phyloP scores from a whole-genome alignment of 2,888 invertebrate genomes.

The Eustalomyia histrio region DNA sequence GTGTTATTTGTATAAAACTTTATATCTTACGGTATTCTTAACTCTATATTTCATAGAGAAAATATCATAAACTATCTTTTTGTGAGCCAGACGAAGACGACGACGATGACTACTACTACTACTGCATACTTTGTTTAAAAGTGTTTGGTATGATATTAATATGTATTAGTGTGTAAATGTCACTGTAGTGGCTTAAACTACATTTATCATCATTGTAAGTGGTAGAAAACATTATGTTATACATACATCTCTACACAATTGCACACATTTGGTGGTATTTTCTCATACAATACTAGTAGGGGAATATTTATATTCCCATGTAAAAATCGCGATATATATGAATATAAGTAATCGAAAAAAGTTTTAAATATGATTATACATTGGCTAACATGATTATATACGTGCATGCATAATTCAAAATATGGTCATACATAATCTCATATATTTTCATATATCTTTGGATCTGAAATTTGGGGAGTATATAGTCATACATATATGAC shows the following conservation, averaged over 20 bases:
- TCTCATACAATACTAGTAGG: background rate
- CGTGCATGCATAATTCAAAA: too few species aligned
- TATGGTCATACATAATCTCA: too few species aligned
- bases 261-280: background rate
- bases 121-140: constrained; percentile 4
- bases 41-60: background rate
- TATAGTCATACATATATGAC: too few species aligned
- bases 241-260: background rate
- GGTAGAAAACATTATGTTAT: background rate
- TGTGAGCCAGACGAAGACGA: background rate
- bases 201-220: constrained; percentile 43
- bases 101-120: background rate
- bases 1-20: background rate
- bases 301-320: background rate
- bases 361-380: too few species aligned
- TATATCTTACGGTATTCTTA: background rate
- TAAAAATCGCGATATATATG: too few species aligned
- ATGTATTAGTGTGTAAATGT: constrained; percentile 45
- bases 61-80: background rate
- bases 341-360: too few species aligned
- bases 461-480: too few species aligned
- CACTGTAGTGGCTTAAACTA: constrained; percentile 21
- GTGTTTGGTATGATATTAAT: constrained; percentile 18
- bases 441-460: too few species aligned
- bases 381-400: too few species aligned